Evolutionary conservation across 2,888 invertebrate species (phyloP).

Genomic region (Apamea crenata): DNA sequence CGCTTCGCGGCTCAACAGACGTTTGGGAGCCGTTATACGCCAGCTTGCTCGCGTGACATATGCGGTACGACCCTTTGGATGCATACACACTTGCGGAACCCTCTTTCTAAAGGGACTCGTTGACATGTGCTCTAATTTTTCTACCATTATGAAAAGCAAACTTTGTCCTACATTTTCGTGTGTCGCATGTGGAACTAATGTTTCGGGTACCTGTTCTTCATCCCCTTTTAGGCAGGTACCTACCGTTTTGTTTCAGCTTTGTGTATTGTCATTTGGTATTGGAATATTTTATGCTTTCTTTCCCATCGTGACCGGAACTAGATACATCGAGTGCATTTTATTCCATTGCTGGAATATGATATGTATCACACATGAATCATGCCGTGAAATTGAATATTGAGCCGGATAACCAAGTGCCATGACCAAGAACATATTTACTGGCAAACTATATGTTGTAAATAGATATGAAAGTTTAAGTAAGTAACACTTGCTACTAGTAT

Average conservation of each 20-base stretch:
- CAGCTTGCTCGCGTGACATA: slow-evolving; percentile 74
- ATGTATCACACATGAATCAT: slow-evolving; percentile 35
- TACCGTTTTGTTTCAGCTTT: slow-evolving; percentile 17
- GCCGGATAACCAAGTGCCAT: slow-evolving; percentile 40
- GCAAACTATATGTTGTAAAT: slow-evolving; percentile 27
- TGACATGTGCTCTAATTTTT: slow-evolving; percentile 46
- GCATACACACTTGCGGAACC: slow-evolving; percentile 18
- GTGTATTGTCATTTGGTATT: not conserved
- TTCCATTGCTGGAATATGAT: slow-evolving; percentile 38
- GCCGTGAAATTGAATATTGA: slow-evolving; percentile 50
- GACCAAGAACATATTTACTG: slow-evolving; percentile 47
- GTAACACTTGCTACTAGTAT: not conserved
- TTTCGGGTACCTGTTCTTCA: slow-evolving; percentile 12
- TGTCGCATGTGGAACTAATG: slow-evolving; percentile 33
- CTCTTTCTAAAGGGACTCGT: slow-evolving; percentile 35
- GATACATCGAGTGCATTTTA: slow-evolving; percentile 37
- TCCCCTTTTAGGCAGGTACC: not conserved
- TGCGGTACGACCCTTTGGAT: slow-evolving; percentile 45
- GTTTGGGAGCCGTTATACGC: slow-evolving; percentile 74
- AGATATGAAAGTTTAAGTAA: slow-evolving; percentile 36
- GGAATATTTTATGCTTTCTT: slow-evolving; percentile 29
- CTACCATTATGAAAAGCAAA: slow-evolving; percentile 22
- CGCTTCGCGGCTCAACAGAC: slow-evolving; percentile 70
- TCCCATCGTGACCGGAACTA: slow-evolving; percentile 31
- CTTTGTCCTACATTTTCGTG: slow-evolving; percentile 24